Evolutionary conservation across 2,797 vertebrate species (phyloP).

Genomic region (Silurus aristotelis): DNA sequence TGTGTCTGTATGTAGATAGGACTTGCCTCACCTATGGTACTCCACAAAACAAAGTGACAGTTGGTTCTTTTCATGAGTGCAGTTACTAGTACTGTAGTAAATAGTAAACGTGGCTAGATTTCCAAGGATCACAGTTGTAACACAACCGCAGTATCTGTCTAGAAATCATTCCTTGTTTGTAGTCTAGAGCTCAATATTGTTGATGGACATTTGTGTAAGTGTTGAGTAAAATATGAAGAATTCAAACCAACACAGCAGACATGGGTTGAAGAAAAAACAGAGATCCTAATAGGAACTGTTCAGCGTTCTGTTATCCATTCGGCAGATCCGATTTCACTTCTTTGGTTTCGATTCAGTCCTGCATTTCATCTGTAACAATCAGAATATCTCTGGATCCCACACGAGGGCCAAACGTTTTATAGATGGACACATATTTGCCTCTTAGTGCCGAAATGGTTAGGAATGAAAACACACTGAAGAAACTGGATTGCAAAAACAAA

Average conservation of each 20-base stretch:
- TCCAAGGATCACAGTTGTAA: constrained; percentile 36
- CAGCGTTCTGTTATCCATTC: constrained; percentile 1
- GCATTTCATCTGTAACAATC: constrained; percentile 49
- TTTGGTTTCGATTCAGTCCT: constrained; percentile 27
- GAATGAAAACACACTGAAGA: constrained; percentile 2
- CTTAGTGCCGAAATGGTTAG: neutral
- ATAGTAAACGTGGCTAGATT: constrained; percentile 31
- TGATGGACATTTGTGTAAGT: constrained; percentile 35
- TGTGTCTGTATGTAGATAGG: constrained; percentile 41
- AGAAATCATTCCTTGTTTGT: constrained; percentile 31
- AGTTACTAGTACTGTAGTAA: constrained; percentile 13
- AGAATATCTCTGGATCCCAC: constrained; percentile 24
- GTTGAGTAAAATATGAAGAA: constrained; percentile 45
- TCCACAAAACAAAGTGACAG: constrained; percentile 26
- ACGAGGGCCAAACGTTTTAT: constrained; percentile 4
- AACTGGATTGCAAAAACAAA: constrained; percentile 3
- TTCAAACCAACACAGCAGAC: constrained; percentile 43
- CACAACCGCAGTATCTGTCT: constrained; percentile 35
- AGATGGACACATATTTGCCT: constrained; percentile 23
- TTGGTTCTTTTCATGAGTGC: constrained; percentile 32
- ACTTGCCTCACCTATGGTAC: constrained; percentile 30
- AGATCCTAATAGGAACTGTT: neutral
- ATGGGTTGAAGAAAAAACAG: constrained; percentile 36
- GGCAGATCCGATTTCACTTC: constrained; percentile 4
- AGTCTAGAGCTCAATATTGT: constrained; percentile 42